A percentile compares a stretch with the other conserved stretches of the same genome.
phyloP scores from a whole-genome alignment of 2,113 vertebrate species.

The Corythoichthys haematopterus region DNA sequence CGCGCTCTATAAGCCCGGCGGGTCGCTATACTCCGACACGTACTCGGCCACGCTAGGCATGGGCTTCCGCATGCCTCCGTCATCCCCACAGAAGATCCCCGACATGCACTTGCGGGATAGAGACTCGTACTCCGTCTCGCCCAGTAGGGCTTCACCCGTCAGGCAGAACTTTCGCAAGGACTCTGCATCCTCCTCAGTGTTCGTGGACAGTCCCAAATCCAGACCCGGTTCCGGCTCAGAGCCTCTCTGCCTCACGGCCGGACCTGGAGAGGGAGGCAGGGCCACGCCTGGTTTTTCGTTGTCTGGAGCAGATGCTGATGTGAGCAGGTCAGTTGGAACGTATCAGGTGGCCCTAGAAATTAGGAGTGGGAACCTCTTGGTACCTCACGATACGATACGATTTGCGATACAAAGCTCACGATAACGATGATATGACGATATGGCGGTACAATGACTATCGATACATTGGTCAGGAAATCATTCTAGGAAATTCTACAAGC shows the following conservation, averaged over 20 bases:
- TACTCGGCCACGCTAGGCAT: slow-evolving; percentile 78
- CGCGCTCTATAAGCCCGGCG: slow-evolving; percentile 84
- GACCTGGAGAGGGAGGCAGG: slow-evolving; percentile 76
- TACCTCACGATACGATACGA: no score
- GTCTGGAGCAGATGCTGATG: slow-evolving; percentile 81
- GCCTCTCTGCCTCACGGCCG: slow-evolving; percentile 79
- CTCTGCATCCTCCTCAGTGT: slow-evolving; percentile 86
- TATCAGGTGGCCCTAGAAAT: not conserved
- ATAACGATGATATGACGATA: no score
- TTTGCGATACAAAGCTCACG: no score
- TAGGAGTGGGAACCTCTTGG: no score
- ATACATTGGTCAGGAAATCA: no score
- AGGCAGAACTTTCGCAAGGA: slow-evolving; percentile 93
- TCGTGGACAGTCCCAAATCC: slow-evolving; percentile 87
- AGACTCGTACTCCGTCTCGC: slow-evolving; percentile 85
- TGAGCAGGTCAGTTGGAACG: slow-evolving; percentile 74
- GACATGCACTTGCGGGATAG: slow-evolving; percentile 80
- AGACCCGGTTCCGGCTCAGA: slow-evolving; percentile 80
- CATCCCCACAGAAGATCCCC: slow-evolving; percentile 90
- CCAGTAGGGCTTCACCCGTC: slow-evolving; percentile 88
- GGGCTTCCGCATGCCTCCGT: slow-evolving; percentile 88
- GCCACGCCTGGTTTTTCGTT: slow-evolving; percentile 77
- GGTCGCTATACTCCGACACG: slow-evolving; percentile 81
- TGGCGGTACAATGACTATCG: no score
- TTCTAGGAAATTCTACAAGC: no score